Conservation (phyloP, 1,140 invertebrate genomes). For the Pseudomyrmex sp. region DNA sequence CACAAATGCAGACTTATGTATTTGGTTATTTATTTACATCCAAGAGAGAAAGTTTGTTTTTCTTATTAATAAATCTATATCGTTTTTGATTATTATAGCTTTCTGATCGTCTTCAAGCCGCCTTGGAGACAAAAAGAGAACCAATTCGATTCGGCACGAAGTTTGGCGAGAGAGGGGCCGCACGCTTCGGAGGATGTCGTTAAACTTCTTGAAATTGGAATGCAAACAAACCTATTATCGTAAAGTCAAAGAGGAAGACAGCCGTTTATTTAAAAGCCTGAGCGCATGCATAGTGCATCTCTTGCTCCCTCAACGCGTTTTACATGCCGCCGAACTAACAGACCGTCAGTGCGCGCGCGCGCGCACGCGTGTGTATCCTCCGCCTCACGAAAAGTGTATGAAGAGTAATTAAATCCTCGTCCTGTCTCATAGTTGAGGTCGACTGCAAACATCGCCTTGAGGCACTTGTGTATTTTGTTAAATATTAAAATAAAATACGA, state of each 20-base stretch:
- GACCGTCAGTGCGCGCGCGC: conserved; percentile 70
- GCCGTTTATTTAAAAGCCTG: conserved; percentile 80
- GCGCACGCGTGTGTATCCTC: conserved; percentile 43
- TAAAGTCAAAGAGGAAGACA: conserved; percentile 82
- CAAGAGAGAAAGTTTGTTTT: not conserved
- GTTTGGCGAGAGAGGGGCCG: conserved; percentile 18
- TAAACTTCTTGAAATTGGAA: conserved; percentile 82
- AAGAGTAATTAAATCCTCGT: conserved; percentile 83
- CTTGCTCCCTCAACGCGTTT: not conserved
- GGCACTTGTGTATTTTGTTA: conserved; percentile 20
- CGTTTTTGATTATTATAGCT: conserved; percentile 22
- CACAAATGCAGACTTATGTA: too few species aligned
- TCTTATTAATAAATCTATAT: conserved; percentile 37
- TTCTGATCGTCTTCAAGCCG: conserved; percentile 16
- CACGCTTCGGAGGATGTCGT: conserved; percentile 71
- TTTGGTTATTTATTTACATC: too few species aligned
- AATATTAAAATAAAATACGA: not conserved
- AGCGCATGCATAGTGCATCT: conserved; percentile 63
- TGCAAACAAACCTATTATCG: conserved; percentile 84
- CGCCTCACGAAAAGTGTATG: conserved; percentile 80
- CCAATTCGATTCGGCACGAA: conserved; percentile 24
- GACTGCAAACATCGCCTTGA: conserved; percentile 12
- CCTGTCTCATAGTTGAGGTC: not conserved
- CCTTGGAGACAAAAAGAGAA: conserved; percentile 9
- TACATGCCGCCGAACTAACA: conserved; percentile 44